These are phyloP conservation scores for Leuciscus idus DNA, from an alignment of 2,113 vertebrate species.

Conservation along the genomic window DNA sequence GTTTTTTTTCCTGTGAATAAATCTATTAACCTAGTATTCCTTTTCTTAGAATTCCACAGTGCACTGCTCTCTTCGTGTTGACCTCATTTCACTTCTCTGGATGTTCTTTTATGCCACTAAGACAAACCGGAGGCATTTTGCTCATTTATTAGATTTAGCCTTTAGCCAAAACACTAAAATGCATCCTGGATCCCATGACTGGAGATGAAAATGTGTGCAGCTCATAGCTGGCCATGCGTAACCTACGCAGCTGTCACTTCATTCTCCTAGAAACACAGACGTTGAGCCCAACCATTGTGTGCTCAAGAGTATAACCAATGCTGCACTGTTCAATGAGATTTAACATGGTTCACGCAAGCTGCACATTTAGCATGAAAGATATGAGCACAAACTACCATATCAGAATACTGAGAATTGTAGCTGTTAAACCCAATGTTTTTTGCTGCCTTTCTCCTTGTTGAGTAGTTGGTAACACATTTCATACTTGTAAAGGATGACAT, in stretches of 20 bases:
- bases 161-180: not conserved
- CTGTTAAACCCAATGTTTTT: not conserved
- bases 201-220: conserved; percentile 1
- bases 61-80: not conserved
- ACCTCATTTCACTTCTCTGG: not conserved
- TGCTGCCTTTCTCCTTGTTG: not conserved
- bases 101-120: not conserved
- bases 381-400: not conserved
- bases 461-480: not conserved
- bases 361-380: not conserved
- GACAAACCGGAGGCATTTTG: not conserved
- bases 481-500: not conserved
- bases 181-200: not conserved
- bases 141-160: not conserved
- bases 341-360: not conserved
- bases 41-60: conserved; percentile 1
- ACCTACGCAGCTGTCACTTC: conserved; percentile 15
- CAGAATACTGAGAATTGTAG: not conserved
- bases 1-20: not conserved
- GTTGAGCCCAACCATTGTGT: not conserved
- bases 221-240: conserved; percentile 10
- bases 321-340: not conserved
- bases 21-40: not conserved
- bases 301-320: not conserved
- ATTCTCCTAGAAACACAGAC: not conserved